Percentiles rank a stretch among this genome's conserved stretches.
These are phyloP conservation scores for Allacma fusca DNA, from an alignment of 2,888 invertebrate genomes.

Conservation along the genomic window DNA sequence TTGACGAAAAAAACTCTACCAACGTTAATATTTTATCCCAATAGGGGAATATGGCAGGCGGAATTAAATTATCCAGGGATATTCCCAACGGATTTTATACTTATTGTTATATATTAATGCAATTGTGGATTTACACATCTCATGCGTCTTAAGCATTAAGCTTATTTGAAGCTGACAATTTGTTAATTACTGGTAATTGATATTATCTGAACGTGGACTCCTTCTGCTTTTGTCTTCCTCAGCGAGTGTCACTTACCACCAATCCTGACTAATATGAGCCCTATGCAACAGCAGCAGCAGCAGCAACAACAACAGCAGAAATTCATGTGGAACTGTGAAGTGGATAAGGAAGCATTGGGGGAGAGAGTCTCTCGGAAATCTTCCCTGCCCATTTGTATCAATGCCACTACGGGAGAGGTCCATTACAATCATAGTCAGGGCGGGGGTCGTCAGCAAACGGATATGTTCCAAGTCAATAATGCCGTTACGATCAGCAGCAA, in stretches of 20 bases:
- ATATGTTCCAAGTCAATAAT: conserved; percentile 40
- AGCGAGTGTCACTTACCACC: conserved; percentile 59
- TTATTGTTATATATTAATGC: too few species aligned
- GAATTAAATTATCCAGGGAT: too few species aligned
- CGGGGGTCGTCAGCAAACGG: not conserved
- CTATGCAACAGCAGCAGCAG: not conserved
- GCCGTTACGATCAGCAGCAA: conserved; percentile 28
- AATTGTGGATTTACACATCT: too few species aligned
- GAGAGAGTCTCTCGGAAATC: conserved; percentile 5
- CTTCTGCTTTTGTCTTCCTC: not conserved
- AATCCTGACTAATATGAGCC: conserved; percentile 36
- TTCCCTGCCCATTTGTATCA: conserved; percentile 33
- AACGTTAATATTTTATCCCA: too few species aligned
- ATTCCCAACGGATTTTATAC: too few species aligned
- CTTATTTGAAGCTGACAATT: not conserved
- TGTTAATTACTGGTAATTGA: not conserved
- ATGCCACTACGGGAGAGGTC: conserved; percentile 40
- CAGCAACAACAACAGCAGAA: not conserved
- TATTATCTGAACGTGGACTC: not conserved
- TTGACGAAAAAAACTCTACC: too few species aligned
- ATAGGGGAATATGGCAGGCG: too few species aligned
- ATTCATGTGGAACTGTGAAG: conserved; percentile 16
- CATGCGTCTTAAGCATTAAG: too few species aligned
- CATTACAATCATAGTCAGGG: conserved; percentile 26
- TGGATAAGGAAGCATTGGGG: conserved; percentile 21